Percentiles rank a stretch among this genome's conserved stretches.
phyloP scores from a whole-genome alignment of 2,888 invertebrate genomes.

The Lottia scabra region DNA sequence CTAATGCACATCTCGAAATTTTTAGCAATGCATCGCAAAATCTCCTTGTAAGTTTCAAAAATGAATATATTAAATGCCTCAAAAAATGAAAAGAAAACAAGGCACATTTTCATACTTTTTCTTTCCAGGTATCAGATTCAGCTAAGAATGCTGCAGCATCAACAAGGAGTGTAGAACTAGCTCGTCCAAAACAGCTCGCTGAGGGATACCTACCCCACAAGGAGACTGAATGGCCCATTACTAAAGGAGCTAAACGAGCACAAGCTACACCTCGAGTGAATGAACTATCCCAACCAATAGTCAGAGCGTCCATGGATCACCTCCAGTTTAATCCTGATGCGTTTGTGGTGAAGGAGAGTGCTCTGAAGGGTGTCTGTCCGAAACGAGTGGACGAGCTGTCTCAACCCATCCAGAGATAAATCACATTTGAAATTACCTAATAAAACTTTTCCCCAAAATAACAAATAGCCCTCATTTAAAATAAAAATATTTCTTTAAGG shows the following conservation, averaged over 20 bases:
- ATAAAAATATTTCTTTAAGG: too few species aligned
- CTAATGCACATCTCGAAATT: too few species aligned
- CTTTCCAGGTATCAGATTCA: constrained; percentile 44
- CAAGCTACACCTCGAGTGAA: constrained; percentile 41
- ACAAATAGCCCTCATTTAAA: too few species aligned
- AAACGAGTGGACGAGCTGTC: constrained; percentile 53
- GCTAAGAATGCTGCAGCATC: constrained; percentile 57
- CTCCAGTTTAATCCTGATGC: constrained; percentile 66
- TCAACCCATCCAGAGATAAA: constrained; percentile 53
- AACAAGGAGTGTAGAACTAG: constrained; percentile 52
- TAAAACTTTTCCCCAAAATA: too few species aligned
- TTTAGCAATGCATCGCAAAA: too few species aligned
- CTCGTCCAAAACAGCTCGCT: constrained; percentile 49
- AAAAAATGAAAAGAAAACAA: background rate
- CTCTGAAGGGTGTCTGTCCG: constrained; percentile 56
- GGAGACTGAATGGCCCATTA: constrained; percentile 54
- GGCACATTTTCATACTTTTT: background rate
- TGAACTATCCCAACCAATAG: constrained; percentile 53
- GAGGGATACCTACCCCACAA: constrained; percentile 55
- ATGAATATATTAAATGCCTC: background rate
- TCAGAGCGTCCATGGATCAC: constrained; percentile 63
- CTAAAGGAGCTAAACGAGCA: constrained; percentile 52
- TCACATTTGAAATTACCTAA: background rate
- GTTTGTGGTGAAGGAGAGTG: constrained; percentile 58
- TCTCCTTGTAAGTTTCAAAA: too few species aligned